These are phyloP conservation scores for Epizoanthus illoricatus DNA, from an alignment of 92 coral and sea anemone genomes.

Conservation along the genomic window DNA sequence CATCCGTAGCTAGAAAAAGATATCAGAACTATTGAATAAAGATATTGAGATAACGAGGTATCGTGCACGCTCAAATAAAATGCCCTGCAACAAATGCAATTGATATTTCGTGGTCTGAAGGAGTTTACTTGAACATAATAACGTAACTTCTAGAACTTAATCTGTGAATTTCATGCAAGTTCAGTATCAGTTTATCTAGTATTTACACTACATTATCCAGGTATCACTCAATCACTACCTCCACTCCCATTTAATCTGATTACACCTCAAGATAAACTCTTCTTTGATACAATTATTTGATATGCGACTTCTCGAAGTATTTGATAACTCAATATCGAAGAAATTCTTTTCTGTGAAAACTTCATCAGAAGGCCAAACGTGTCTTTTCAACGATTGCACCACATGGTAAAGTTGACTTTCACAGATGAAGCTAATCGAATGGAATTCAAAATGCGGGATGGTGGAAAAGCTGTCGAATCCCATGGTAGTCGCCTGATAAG, in stretches of 20 bases:
- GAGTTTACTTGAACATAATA: slow-evolving; percentile 9
- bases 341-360: slow-evolving; percentile 23
- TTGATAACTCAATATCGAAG: slow-evolving; percentile 22
- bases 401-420: slow-evolving; percentile 13
- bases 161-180: slow-evolving; percentile 21
- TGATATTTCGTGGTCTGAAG: neutral
- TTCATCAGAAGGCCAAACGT: neutral
- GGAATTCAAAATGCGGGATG: neutral
- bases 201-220: slow-evolving; percentile 24
- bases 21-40: slow-evolving; percentile 14
- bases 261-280: slow-evolving; percentile 27
- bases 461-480: neutral
- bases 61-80: slow-evolving; percentile 3
- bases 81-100: neutral
- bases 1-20: slow-evolving; percentile 20
- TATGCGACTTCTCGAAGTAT: slow-evolving; percentile 18
- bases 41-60: slow-evolving; percentile 30
- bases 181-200: slow-evolving; percentile 36
- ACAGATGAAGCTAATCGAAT: slow-evolving; percentile 17
- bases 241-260: slow-evolving; percentile 43
- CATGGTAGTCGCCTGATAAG: slow-evolving; percentile 8
- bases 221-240: slow-evolving; percentile 18
- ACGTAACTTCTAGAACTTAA: slow-evolving; percentile 36
- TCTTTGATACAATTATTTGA: slow-evolving; percentile 24
- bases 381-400: neutral